phyloP scores from a whole-genome alignment of 2,113 vertebrate genomes.

The Chitala chitala region DNA sequence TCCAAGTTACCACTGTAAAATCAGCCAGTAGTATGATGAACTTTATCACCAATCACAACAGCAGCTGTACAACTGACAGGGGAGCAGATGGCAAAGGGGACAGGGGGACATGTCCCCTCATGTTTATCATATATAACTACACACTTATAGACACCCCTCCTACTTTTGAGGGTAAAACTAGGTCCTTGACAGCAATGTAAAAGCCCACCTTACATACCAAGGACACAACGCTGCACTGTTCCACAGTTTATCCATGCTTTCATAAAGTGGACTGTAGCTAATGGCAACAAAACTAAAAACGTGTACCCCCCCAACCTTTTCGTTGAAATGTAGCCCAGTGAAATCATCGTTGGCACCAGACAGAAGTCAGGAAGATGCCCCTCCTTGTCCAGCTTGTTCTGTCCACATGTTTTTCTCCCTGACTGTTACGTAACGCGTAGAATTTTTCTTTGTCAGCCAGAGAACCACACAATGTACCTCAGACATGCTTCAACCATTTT shows the following conservation, averaged over 20 bases:
- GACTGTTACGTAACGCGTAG: slow-evolving; percentile 29
- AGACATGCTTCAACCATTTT: not conserved
- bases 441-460: not conserved
- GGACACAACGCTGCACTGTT: not conserved
- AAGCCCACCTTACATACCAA: no score
- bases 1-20: slow-evolving; percentile 40
- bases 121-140: no score
- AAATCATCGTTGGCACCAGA: slow-evolving; percentile 60
- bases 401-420: slow-evolving; percentile 42
- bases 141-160: no score
- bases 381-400: slow-evolving; percentile 42
- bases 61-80: slow-evolving; percentile 27
- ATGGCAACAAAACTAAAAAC: not conserved
- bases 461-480: not conserved
- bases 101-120: no score
- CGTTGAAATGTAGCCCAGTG: slow-evolving; percentile 50
- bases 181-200: no score
- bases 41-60: slow-evolving; percentile 39
- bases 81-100: not conserved
- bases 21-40: slow-evolving; percentile 34
- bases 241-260: no score
- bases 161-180: no score
- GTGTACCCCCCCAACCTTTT: slow-evolving; percentile 34
- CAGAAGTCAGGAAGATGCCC: slow-evolving; percentile 43
- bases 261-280: not conserved